Evolutionary conservation across 2,797 vertebrate species (phyloP), one percentile per base, ranked within the genome.

Genomic region (Pristis pectinata): DNA sequence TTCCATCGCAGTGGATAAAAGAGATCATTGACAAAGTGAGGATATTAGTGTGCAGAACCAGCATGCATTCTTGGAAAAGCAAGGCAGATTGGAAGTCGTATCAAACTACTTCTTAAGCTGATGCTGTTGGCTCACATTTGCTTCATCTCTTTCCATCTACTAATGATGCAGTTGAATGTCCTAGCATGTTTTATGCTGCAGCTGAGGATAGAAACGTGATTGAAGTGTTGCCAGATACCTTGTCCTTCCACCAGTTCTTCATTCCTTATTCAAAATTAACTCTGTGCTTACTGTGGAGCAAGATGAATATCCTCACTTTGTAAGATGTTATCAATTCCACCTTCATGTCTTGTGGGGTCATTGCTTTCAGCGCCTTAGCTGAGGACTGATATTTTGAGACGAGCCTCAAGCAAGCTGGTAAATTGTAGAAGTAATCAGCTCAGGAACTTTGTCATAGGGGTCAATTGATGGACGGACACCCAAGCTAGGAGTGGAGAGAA

Each of bases 121-220:
- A 34, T 74, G 92, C 92, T 74, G 10, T 70, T 72, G 91, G 37
- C 91, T 49, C 64, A 72, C 4, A 19, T 74, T 93, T 11, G 11
- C 37, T 15, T 93, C 74, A 15, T 64, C 93, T 44, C 24, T 72
- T 93, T 15, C 61, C 7, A 30, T 44, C 67, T 49, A 30, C 37
- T 93, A 93, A 93, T 93, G 67, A 94, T 94, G n/a, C 27, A 22
- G 13, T 17, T 94, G 44, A 76, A 76, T 94, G 92, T 53, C 53
- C 92, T 2, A 34, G 70, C 92, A 94, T 49, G 92, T 49, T 76
- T 53, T 56, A 19, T 3, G 30, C 44, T 56, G 70, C 49, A 53
- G 22, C 34, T 76, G 70, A 64, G 70, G 11, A 53, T 76, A 76
- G 92, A 49, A 94, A 74, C 19, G 44, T 72, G 41, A 94, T n/a